phyloP scores from a whole-genome alignment of 1,140 invertebrate genomes.

The Drosophila novamexicana region DNA sequence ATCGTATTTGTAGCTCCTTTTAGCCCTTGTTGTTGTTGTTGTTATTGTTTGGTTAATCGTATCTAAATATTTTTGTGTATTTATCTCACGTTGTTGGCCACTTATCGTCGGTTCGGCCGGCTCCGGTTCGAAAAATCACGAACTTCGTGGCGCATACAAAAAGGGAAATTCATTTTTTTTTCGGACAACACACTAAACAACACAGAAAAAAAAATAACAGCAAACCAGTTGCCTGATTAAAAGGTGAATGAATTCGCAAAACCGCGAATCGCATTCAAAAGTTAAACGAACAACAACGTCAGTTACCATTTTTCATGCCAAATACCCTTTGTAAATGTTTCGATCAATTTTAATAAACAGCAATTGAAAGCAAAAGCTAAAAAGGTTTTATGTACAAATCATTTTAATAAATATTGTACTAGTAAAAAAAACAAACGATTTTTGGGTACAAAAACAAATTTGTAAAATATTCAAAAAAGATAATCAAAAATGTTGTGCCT shows the following conservation, averaged over 20 bases:
- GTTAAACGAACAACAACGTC: constrained; percentile 27
- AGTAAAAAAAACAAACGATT: background rate
- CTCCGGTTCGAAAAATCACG: constrained; percentile 37
- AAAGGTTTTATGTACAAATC: background rate
- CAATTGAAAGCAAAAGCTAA: too few species aligned
- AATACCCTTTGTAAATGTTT: background rate
- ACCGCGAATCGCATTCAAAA: constrained; percentile 48
- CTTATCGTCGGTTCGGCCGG: constrained; percentile 45
- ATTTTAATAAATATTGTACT: background rate
- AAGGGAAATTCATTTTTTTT: constrained; percentile 66
- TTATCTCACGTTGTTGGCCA: constrained; percentile 68
- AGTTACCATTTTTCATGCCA: constrained; percentile 12
- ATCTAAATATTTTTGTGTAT: constrained; percentile 67
- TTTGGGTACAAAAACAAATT: background rate
- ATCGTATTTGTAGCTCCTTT: constrained; percentile 60
- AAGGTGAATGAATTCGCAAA: constrained; percentile 77
- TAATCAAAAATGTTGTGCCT: too few species aligned
- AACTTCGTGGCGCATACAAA: constrained; percentile 69
- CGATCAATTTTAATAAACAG: background rate
- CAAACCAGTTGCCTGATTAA: constrained; percentile 77
- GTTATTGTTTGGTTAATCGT: constrained; percentile 41
- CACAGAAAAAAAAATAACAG: constrained; percentile 36
- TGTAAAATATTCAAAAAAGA: too few species aligned
- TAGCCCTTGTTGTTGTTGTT: constrained; percentile 12
- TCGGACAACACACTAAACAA: constrained; percentile 34